These are phyloP conservation scores for Calosoma granatense DNA, from an alignment of 1,140 invertebrate species.

Conservation along the genomic window DNA sequence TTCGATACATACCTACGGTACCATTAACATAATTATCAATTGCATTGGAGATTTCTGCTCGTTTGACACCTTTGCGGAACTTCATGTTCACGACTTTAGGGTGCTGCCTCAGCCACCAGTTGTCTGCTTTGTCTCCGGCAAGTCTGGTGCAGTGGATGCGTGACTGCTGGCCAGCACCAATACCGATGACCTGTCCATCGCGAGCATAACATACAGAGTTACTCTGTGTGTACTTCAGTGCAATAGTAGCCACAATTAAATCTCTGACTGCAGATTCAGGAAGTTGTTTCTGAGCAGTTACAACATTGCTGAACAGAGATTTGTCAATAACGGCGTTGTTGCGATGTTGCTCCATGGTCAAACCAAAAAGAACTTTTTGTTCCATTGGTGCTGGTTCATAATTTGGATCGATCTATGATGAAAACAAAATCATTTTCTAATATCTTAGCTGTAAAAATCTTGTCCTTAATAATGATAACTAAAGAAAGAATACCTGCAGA, in stretches of 20 bases:
- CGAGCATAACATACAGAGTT: constrained; percentile 91
- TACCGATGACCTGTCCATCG: constrained; percentile 85
- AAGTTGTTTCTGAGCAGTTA: constrained; percentile 61
- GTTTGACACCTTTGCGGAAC: constrained; percentile 81
- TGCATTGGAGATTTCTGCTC: constrained; percentile 90
- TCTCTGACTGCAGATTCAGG: constrained; percentile 72
- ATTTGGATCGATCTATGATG: constrained; percentile 68
- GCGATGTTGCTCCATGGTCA: constrained; percentile 83
- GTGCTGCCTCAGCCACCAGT: constrained; percentile 96
- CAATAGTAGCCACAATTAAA: constrained; percentile 90
- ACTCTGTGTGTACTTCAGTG: constrained; percentile 96
- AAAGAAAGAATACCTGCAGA: constrained; percentile 56
- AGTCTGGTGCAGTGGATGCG: constrained; percentile 95
- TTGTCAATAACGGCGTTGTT: constrained; percentile 82
- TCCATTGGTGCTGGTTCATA: constrained; percentile 78
- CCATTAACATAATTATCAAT: constrained; percentile 94
- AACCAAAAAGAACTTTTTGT: constrained; percentile 79
- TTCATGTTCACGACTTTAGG: constrained; percentile 76
- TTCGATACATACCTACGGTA: constrained; percentile 57
- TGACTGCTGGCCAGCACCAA: constrained; percentile 95
- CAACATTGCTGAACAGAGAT: constrained; percentile 74
- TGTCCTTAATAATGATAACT: background rate
- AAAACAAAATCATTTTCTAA: background rate
- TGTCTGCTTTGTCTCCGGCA: constrained; percentile 95
- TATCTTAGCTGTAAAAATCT: constrained; percentile 11